Evolutionary conservation across 2,888 invertebrate species (phyloP).

Genomic region (Chesias legatella): DNA sequence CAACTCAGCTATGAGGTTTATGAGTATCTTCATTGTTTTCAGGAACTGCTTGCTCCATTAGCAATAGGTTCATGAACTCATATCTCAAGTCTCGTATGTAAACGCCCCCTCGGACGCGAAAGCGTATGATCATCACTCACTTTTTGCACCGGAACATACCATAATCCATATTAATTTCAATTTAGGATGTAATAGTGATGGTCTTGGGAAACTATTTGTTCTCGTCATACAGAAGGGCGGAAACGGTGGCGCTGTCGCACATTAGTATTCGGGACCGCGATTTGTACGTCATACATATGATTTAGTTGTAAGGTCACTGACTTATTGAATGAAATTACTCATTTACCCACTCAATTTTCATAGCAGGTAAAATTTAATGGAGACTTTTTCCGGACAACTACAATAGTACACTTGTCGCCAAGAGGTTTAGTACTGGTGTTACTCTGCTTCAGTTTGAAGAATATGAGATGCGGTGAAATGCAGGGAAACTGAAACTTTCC

Average conservation of each 20-base stretch:
- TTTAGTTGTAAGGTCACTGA: conserved; percentile 21
- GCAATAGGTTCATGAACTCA: conserved; percentile 4
- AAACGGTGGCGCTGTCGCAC: conserved; percentile 23
- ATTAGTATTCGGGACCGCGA: conserved; percentile 30
- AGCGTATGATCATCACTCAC: conserved; percentile 12
- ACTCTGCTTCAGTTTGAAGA: too few relatives aligned
- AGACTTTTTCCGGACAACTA: too few relatives aligned
- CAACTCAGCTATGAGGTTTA: too few relatives aligned
- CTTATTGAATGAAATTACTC: too few relatives aligned
- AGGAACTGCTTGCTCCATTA: conserved; percentile 1
- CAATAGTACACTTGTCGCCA: too few relatives aligned
- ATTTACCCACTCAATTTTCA: too few relatives aligned
- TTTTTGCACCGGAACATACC: conserved; percentile 9
- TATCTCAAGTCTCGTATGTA: conserved; percentile 4
- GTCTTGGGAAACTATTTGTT: conserved; percentile 25
- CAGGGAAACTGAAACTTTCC: too few relatives aligned
- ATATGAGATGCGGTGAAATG: too few relatives aligned
- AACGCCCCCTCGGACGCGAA: conserved; percentile 7
- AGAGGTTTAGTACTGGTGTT: too few relatives aligned
- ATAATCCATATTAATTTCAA: conserved; percentile 27
- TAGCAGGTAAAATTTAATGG: too few relatives aligned
- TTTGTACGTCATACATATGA: conserved; percentile 27
- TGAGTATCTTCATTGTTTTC: background rate
- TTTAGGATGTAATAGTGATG: conserved; percentile 24
- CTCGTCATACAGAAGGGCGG: conserved; percentile 23